Base-by-base conservation (phyloP, 2,888 invertebrate genomes). In the Alviniconcha strummeri region DNA sequence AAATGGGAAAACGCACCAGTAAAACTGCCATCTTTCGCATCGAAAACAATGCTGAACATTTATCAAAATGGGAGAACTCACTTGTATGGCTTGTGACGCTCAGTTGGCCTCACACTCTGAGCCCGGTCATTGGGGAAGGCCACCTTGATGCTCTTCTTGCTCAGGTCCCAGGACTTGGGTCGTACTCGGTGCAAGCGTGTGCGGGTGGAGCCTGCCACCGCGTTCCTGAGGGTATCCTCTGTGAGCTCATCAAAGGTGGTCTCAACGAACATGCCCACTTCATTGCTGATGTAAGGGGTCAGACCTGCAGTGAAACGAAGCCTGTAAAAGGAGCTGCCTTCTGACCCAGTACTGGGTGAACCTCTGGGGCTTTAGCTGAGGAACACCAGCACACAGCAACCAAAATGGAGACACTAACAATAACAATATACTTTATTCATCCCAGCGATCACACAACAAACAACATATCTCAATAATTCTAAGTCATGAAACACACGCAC, bases 71-170 rank as follows among this genome's bases (percentile, higher is more conserved):
- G 36, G 60, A 60, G 13, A 71, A 89, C 91, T 87, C 86, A 93
- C 93, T 90, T 90, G 88, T 90, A 94, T 17, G 85, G 86, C 76
- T 92, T 90, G 15, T 89, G 85, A 67, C 90, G 85, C 55, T 91
- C 89, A 83, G 90, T 91, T 7, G 94, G 93, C 67, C 93, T 85
- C 11, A 94, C 90, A 85, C 94, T 94, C 36, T 88, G 88, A 5
- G 93, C 89, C 52, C 93, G 86, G 88, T 94, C 94, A 88, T 94
- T 94, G 9, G 94, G 94, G 85, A 93, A 92, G 5, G 93, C 91
- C n/a, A 94, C 91, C 82, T 90, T 89, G 4, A 89, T 88, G n/a
- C 80, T 76, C 56, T 85, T 85, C 11, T 85, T 85, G 6, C 85
- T 83, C 52, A 79, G 64, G n/a, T 84, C 80, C 7, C 86, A 85